A percentile compares a stretch with the other conserved stretches of the same genome.
phyloP scores from a whole-genome alignment of 2,797 vertebrate genomes.

The Podargus strigoides region DNA sequence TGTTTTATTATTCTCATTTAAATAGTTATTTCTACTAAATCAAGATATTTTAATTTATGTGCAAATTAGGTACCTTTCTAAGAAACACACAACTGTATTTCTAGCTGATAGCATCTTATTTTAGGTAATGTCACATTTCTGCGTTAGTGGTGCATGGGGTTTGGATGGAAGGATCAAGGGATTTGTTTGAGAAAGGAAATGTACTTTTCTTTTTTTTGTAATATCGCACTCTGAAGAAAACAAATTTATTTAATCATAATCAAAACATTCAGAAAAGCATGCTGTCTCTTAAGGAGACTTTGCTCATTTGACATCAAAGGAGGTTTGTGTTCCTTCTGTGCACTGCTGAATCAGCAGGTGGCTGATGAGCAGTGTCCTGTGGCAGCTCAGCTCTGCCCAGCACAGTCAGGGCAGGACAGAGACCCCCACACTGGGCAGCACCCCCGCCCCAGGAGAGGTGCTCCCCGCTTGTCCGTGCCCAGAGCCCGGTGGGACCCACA shows the following conservation, averaged over 20 bases:
- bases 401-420: background rate
- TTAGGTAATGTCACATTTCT: background rate
- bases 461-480: accelerated
- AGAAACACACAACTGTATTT: background rate
- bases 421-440: background rate
- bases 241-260: background rate
- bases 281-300: background rate
- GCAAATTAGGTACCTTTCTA: background rate
- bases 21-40: background rate
- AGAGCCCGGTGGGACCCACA: background rate
- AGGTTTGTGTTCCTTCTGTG: background rate
- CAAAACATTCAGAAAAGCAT: background rate
- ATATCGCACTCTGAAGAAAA: background rate
- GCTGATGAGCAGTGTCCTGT: accelerated
- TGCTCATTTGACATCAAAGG: background rate
- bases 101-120: background rate
- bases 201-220: background rate
- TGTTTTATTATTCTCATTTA: background rate
- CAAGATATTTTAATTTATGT: background rate
- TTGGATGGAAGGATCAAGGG: background rate
- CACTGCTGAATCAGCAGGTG: background rate
- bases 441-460: background rate
- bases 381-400: background rate
- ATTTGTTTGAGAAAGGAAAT: background rate
- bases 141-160: background rate